Evolutionary conservation across 2,113 vertebrate species (phyloP), one percentile per base, ranked within the genome.

Genomic region (Pteruthius melanotis): DNA sequence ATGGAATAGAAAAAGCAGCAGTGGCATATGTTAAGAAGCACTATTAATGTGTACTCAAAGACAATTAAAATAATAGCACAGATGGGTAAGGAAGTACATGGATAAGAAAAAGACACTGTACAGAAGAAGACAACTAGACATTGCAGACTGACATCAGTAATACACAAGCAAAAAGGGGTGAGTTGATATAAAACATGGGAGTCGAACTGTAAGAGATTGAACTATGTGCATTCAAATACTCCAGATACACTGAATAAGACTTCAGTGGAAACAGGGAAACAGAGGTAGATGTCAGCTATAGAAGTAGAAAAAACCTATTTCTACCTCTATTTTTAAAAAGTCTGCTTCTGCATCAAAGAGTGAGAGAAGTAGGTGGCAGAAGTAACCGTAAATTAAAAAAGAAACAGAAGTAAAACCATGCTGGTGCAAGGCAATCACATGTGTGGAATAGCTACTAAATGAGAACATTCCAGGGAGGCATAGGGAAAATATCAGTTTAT

Each of bases 21-120:
- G 54, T 81, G 69, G 54, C 80, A 79, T 76, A 66, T 79, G 80
- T 76, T 82, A 80, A 82, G 69, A 87, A 87, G 52, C 31, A 44
- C 50, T 91, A 87, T 70, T 84, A 78, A 89, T 91, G 26, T 79
- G 57, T 65, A 75, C 68, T 89, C 65, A 82, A 56, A 84, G 81
- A 75, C 57, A 78, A 85, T 87, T 90, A 93, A 92, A 94, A 74
- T 92, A 86, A 63, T 60, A 61, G 69, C 79, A 45, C 95, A 96
- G 93, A 95, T 94, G 94, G 93, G 22, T 60, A 84, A 94, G 91
- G 81, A 95, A 97, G 87, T 92, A 93, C 89, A 89, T 4, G 3
- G 64, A 42, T 77, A 54, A 92, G 72, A 78, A 82, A 75, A 95
- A 89, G 37, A 94, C 60, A 69, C 69, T 75, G 65, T 79, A 70